Evolutionary conservation across 2,888 invertebrate genomes (phyloP).

Genomic region (Masnerella sp.): DNA sequence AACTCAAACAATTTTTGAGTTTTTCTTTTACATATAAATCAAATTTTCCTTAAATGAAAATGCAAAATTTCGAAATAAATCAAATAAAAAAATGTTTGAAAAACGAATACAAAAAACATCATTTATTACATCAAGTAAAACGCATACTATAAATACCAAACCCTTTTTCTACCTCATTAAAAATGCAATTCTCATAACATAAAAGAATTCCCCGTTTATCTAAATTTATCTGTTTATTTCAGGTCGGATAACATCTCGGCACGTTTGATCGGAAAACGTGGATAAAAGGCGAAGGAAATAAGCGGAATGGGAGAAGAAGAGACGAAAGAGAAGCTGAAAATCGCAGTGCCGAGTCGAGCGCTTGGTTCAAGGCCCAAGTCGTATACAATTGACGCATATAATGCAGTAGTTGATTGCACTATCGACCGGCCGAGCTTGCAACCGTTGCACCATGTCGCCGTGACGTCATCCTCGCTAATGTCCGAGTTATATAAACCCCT

Average conservation of each 20-base stretch:
- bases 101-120: too few species aligned
- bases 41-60: too few species aligned
- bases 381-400: slow-evolving; percentile 63
- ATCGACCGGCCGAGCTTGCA: slow-evolving; percentile 60
- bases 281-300: slow-evolving; percentile 42
- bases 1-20: too few species aligned
- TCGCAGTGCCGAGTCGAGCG: slow-evolving; percentile 67
- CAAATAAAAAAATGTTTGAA: too few species aligned
- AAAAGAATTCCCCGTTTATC: too few species aligned
- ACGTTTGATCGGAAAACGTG: slow-evolving; percentile 35
- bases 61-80: too few species aligned
- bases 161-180: too few species aligned
- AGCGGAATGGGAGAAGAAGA: slow-evolving; percentile 32
- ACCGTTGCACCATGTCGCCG: slow-evolving; percentile 64
- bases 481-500: slow-evolving; percentile 74
- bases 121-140: too few species aligned
- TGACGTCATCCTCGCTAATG: slow-evolving; percentile 73
- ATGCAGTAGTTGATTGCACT: slow-evolving; percentile 60
- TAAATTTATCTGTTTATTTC: too few species aligned
- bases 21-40: too few species aligned
- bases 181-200: too few species aligned
- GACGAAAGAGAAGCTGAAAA: slow-evolving; percentile 63
- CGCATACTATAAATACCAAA: too few species aligned
- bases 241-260: slow-evolving; percentile 5
- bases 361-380: slow-evolving; percentile 70